Evolutionary conservation across 1,140 invertebrate species (phyloP).

Genomic region (Argopecten irradians): DNA sequence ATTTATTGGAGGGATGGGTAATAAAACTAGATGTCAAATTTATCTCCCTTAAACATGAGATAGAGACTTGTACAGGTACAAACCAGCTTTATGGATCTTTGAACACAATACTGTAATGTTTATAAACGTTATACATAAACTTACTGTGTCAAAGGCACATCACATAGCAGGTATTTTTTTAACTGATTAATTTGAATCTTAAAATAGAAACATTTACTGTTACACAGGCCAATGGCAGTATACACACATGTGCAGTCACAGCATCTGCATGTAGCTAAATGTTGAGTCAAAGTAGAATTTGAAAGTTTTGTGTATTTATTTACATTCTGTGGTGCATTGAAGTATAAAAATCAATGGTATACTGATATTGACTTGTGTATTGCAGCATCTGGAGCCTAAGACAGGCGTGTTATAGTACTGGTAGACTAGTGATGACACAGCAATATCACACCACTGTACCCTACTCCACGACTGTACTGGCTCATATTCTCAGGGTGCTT

Average conservation of each 20-base stretch:
- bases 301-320: slow-evolving; percentile 16
- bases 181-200: too few relatives aligned
- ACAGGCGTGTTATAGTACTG: too few relatives aligned
- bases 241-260: not conserved
- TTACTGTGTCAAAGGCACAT: too few relatives aligned
- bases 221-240: not conserved
- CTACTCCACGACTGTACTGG: not conserved
- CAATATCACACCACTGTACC: not conserved
- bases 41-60: slow-evolving; percentile 7
- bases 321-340: not conserved
- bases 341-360: slow-evolving; percentile 10
- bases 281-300: not conserved
- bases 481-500: not conserved
- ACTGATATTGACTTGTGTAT: not conserved
- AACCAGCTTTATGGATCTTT: too few relatives aligned
- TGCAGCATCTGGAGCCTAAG: not conserved
- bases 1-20: not conserved
- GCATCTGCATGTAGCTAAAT: not conserved
- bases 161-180: too few relatives aligned
- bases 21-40: slow-evolving; percentile 12
- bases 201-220: not conserved
- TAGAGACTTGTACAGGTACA: not conserved
- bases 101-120: too few relatives aligned
- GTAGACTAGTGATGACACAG: not conserved
- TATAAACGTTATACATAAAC: too few relatives aligned